These are phyloP conservation scores for Sesamia nonagrioides DNA, from an alignment of 1,140 invertebrate genomes.

Conservation along the genomic window DNA sequence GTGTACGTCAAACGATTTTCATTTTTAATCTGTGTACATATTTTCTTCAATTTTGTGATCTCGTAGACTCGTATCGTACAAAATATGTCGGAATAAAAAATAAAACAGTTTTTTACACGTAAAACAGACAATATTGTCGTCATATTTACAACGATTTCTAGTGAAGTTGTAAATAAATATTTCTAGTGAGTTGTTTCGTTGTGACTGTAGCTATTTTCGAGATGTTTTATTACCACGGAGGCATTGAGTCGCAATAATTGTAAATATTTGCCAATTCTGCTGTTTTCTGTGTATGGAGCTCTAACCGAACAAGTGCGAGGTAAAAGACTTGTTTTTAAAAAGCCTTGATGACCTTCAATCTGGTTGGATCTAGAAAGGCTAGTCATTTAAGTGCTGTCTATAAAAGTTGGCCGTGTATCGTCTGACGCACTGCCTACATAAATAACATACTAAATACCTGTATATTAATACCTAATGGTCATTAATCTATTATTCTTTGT, in stretches of 20 bases:
- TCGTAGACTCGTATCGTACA: constrained; percentile 2
- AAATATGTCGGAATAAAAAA: constrained; percentile 40
- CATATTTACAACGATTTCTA: neutral
- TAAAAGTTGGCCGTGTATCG: constrained; percentile 39
- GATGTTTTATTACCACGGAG: constrained; percentile 48
- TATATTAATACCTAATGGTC: neutral
- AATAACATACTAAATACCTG: neutral
- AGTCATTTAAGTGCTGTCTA: constrained; percentile 22
- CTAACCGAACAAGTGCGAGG: constrained; percentile 33
- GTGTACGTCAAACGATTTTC: neutral
- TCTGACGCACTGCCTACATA: constrained; percentile 35
- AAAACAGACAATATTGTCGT: constrained; percentile 1
- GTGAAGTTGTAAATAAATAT: constrained; percentile 26
- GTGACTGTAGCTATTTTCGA: constrained; percentile 37
- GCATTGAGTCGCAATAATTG: constrained; percentile 47
- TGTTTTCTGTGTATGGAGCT: constrained; percentile 37
- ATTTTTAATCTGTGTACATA: too few relatives aligned
- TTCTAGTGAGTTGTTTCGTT: constrained; percentile 11
- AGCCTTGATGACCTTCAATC: constrained; percentile 47
- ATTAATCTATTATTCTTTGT: constrained; percentile 13
- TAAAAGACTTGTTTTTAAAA: constrained; percentile 46
- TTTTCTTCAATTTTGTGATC: constrained; percentile 42
- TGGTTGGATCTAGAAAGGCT: constrained; percentile 46
- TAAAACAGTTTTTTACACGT: constrained; percentile 16
- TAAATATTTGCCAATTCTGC: constrained; percentile 55